A percentile compares a stretch with the other conserved stretches of the same genome.
Evolutionary conservation across 2,888 invertebrate species (phyloP).

Genomic region (Euphydryas editha): DNA sequence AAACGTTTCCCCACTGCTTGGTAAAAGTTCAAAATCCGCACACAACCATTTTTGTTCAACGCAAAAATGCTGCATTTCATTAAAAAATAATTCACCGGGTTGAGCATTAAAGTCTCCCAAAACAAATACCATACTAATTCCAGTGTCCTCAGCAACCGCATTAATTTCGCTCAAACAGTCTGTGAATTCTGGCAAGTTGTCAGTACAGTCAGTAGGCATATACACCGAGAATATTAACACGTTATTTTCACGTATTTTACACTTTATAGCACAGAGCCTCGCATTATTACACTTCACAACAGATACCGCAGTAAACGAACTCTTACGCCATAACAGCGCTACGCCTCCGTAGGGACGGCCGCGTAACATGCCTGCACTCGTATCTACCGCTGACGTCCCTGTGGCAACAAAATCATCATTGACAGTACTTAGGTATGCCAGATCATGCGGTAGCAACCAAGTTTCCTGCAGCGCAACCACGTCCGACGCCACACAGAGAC

Average conservation of each 20-base stretch:
- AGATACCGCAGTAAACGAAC: slow-evolving; percentile 38
- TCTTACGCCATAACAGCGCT: slow-evolving; percentile 3
- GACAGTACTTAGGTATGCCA: neutral
- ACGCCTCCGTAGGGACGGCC: slow-evolving; percentile 6
- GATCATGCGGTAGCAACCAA: neutral
- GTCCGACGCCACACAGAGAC: neutral
- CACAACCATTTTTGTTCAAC: slow-evolving; percentile 29
- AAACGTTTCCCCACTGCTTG: too few species aligned
- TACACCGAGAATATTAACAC: slow-evolving; percentile 33
- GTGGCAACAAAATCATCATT: slow-evolving; percentile 4
- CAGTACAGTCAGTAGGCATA: slow-evolving; percentile 29
- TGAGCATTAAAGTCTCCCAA: too few species aligned
- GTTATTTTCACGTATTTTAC: slow-evolving; percentile 15
- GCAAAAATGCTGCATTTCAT: slow-evolving; percentile 27
- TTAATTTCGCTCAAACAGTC: too few species aligned
- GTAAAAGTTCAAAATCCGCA: slow-evolving; percentile 20
- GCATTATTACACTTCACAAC: slow-evolving; percentile 40
- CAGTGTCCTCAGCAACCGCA: too few species aligned
- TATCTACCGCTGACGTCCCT: slow-evolving; percentile 1
- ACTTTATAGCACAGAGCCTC: slow-evolving; percentile 38
- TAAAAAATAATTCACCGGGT: too few species aligned
- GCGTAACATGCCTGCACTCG: neutral
- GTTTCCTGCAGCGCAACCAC: neutral
- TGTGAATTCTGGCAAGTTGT: slow-evolving; percentile 26
- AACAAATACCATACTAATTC: too few species aligned